phyloP scores from a whole-genome alignment of 2,888 invertebrate species.

The Perizoma affinitatum region DNA sequence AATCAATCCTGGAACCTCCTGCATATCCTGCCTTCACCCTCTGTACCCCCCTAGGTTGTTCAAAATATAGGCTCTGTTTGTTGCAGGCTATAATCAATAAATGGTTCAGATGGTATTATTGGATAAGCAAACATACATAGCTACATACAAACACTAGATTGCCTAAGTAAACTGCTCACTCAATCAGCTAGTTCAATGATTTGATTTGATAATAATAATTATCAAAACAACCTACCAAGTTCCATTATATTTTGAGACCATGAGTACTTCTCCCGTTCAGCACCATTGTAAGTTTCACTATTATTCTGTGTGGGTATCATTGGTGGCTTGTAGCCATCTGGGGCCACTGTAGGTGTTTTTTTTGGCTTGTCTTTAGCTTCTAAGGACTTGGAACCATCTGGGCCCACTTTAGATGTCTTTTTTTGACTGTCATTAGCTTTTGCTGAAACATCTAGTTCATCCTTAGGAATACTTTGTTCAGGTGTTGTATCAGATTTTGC shows the following conservation, averaged over 20 bases:
- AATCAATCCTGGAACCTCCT: no score
- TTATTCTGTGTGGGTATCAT: slow-evolving; percentile 67
- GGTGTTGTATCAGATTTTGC: slow-evolving; percentile 3
- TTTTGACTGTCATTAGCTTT: slow-evolving; percentile 22
- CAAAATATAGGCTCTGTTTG: no score
- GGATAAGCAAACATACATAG: no score
- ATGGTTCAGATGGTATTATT: no score
- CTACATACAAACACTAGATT: no score
- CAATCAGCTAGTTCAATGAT: no score
- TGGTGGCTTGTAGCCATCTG: slow-evolving; percentile 67
- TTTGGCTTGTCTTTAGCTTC: slow-evolving; percentile 18
- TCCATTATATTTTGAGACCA: slow-evolving; percentile 95
- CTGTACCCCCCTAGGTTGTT: no score
- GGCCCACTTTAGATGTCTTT: slow-evolving; percentile 34
- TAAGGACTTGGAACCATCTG: slow-evolving; percentile 59
- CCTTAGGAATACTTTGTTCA: not conserved
- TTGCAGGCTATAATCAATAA: no score
- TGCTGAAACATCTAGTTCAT: slow-evolving; percentile 3
- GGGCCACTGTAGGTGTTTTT: slow-evolving; percentile 35
- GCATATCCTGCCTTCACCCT: no score
- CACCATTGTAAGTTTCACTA: slow-evolving; percentile 90
- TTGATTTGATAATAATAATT: no score
- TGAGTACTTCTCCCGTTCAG: slow-evolving; percentile 88
- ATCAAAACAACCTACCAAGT: slow-evolving; percentile 66
- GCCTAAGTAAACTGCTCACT: no score